These are phyloP conservation scores for Sylvia borin DNA, from an alignment of 2,797 vertebrate species.

Conservation along the genomic window DNA sequence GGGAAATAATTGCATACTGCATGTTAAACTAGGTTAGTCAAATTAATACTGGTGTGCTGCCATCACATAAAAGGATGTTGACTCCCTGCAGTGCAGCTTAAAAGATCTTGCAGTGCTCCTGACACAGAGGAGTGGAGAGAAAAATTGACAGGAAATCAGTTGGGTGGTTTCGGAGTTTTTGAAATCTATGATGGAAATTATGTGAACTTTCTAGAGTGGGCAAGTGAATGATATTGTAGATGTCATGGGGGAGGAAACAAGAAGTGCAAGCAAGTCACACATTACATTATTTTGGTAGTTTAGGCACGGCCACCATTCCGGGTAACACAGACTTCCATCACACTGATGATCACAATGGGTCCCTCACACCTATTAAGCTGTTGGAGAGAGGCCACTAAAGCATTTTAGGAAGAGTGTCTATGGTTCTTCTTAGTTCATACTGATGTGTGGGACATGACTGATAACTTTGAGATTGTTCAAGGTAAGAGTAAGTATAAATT, in stretches of 20 bases:
- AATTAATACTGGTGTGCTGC: slow-evolving; percentile 57
- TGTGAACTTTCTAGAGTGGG: background rate
- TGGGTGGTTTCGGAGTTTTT: background rate
- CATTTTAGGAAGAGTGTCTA: fast-evolving
- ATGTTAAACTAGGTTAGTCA: slow-evolving; percentile 41
- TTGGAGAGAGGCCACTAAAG: background rate
- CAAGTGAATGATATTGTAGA: background rate
- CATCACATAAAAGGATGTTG: background rate
- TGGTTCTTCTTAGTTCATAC: background rate
- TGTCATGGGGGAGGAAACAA: background rate
- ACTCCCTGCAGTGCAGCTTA: slow-evolving; percentile 21
- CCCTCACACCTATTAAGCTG: background rate
- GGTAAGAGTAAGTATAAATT: background rate
- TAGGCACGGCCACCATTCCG: background rate
- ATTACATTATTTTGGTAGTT: background rate
- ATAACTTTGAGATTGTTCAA: background rate
- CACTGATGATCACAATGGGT: background rate
- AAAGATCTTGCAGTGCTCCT: background rate
- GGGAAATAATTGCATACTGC: slow-evolving; percentile 40
- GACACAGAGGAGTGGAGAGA: background rate
- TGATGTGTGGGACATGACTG: background rate
- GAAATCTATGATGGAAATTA: background rate
- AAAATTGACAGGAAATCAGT: background rate
- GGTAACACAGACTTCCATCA: background rate
- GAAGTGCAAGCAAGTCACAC: background rate